Evolutionary conservation across 2,888 invertebrate genomes (phyloP), one percentile per base, ranked within the genome.

Genomic region (Deilephila elpenor): DNA sequence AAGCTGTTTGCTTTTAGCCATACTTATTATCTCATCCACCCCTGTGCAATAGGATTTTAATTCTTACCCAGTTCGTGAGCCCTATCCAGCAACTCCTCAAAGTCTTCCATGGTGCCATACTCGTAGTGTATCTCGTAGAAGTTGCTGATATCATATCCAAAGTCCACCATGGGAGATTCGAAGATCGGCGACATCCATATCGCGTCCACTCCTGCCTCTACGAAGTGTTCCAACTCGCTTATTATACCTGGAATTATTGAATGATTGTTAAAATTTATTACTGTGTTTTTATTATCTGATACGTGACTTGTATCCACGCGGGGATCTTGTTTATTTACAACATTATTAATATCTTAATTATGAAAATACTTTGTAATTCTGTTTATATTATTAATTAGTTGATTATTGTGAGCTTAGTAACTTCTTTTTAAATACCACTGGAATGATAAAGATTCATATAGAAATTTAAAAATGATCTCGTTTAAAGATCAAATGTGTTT

Each of bases 111-210:
- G 0, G 95, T 96, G 0, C 98, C 98, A 84, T 96, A 98, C 72
- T 96, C 95, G 0, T 96, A 88, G 79, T 98, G 96, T 44, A 98
- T 96, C 29, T 95, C 95, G 73, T 92, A 96, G 88, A 97, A 98
- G 90, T 98, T 95, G 44, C 97, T 96, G 80, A 98, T 97, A 85
- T 98, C 98, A 82, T 98, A 98, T 0, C 98, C 98, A 86, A 97
- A 97, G 90, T 98, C 98, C 0, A 96, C 95, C 97, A 97, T 97
- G 0, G 98, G 98, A 0, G 98, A 98, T 73, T 95, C 93, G 89
- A 96, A 98, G 81, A 98, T 97, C 0, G 98, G 98, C 0, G 98
- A 98, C 74, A 98, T 91, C 98, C 98, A 98, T 73, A 97, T 95
- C 0, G 97, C 97, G 11, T 96, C 96, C 0, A 98, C 95, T 0